Evolutionary conservation across 2,888 invertebrate genomes (phyloP).

Genomic region (Conus canariensis): DNA sequence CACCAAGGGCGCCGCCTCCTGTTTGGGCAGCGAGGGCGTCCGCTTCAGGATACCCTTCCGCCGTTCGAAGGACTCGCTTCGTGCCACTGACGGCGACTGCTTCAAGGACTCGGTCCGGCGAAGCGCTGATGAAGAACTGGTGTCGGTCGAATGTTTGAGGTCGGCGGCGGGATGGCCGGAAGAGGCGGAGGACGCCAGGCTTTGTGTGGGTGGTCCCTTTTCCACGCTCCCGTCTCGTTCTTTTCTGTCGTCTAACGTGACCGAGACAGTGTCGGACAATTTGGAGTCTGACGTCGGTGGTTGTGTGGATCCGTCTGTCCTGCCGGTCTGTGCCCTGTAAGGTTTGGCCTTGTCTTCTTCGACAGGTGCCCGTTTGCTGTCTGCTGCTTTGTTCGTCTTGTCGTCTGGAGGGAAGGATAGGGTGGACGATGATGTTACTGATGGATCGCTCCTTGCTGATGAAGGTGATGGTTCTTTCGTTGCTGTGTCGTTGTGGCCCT

Average conservation of each 20-base stretch:
- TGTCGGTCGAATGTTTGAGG: background rate
- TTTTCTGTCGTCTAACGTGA: background rate
- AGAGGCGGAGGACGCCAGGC: background rate
- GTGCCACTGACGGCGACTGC: constrained; percentile 33
- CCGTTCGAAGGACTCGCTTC: constrained; percentile 59
- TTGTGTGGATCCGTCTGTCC: background rate
- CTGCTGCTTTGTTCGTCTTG: background rate
- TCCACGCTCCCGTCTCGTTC: background rate
- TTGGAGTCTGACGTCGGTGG: background rate
- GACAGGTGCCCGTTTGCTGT: background rate
- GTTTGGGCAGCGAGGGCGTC: constrained; percentile 63
- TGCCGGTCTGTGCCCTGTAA: background rate
- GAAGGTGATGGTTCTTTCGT: constrained; percentile 13
- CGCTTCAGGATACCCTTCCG: constrained; percentile 70
- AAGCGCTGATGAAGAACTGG: background rate
- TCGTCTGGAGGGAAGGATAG: background rate
- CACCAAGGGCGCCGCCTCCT: constrained; percentile 57
- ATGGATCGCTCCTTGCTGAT: background rate
- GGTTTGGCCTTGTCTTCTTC: background rate
- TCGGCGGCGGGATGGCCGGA: background rate
- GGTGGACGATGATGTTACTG: constrained; percentile 18
- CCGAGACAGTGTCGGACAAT: background rate
- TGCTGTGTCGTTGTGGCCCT: background rate
- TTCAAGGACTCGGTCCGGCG: constrained; percentile 44
- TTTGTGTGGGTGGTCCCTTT: background rate